Evolutionary conservation across 2,113 vertebrate genomes (phyloP).

Genomic region (Suricata suricatta): DNA sequence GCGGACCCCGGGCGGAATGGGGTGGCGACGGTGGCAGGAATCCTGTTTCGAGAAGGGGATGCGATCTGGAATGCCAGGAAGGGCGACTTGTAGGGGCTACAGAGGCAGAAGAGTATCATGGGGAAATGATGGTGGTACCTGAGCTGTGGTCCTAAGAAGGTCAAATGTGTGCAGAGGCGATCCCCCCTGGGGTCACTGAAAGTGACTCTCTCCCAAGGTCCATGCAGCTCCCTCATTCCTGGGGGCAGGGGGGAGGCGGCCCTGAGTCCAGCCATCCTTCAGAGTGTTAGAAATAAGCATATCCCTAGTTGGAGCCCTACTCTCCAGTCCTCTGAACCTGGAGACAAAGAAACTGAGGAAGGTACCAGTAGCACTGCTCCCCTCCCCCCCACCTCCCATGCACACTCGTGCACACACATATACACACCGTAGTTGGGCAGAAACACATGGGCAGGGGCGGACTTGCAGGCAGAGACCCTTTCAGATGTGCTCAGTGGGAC

Average conservation of each 20-base stretch:
- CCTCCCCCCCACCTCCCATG: background rate
- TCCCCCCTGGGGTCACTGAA: background rate
- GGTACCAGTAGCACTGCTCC: background rate
- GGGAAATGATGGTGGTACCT: background rate
- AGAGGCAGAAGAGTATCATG: background rate
- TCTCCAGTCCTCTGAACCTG: background rate
- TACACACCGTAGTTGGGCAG: background rate
- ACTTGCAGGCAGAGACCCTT: background rate
- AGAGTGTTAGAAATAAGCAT: background rate
- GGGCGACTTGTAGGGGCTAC: background rate
- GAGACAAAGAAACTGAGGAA: conserved; percentile 56
- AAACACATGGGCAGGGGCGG: background rate
- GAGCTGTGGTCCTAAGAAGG: conserved; percentile 16
- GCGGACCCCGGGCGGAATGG: background rate
- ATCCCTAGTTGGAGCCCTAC: background rate
- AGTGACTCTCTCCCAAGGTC: background rate
- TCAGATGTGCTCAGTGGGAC: background rate
- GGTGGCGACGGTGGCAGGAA: background rate
- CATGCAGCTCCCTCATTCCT: background rate
- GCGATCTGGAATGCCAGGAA: background rate
- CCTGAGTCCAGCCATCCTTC: background rate
- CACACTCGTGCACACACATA: background rate
- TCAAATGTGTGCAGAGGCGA: background rate
- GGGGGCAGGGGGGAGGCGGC: background rate
- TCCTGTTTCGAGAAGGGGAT: background rate